These are phyloP conservation scores for Ypsolopha scabrella DNA, from an alignment of 2,888 invertebrate species.

Conservation along the genomic window DNA sequence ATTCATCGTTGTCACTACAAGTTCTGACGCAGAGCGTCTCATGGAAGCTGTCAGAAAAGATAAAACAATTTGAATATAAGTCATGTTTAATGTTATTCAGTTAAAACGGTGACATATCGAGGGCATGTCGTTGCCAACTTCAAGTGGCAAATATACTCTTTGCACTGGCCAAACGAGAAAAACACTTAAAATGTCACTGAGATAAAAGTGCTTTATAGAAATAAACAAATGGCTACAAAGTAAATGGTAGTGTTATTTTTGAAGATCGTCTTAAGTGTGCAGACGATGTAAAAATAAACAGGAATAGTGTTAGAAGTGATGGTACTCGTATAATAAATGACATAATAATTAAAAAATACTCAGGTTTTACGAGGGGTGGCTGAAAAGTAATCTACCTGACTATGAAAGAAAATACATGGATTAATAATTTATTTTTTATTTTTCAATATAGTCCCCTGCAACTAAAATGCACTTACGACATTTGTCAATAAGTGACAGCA, in stretches of 20 bases:
- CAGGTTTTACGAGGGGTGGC: no score
- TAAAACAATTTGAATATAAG: conserved; percentile 17
- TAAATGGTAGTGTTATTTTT: conserved; percentile 10
- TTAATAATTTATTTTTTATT: no score
- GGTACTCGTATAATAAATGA: no score
- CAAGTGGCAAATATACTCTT: conserved; percentile 24
- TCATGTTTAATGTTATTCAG: neutral
- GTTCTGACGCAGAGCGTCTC: neutral
- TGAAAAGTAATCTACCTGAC: no score
- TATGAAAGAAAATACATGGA: no score
- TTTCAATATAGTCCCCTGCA: no score
- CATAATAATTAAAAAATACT: no score
- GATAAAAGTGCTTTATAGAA: conserved; percentile 15
- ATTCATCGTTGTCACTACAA: conserved; percentile 1
- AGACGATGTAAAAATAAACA: neutral
- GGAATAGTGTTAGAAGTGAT: neutral
- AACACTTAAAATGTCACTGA: conserved; percentile 27
- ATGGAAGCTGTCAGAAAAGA: conserved; percentile 26
- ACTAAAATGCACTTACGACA: no score
- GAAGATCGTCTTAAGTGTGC: conserved; percentile 12
- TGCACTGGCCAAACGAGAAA: conserved; percentile 21
- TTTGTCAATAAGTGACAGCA: no score
- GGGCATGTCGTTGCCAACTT: conserved; percentile 17
- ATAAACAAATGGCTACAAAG: conserved; percentile 22
- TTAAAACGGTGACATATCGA: conserved; percentile 19